Base-by-base conservation (phyloP, 1,140 invertebrate genomes). In the Megalonaias nervosa region DNA sequence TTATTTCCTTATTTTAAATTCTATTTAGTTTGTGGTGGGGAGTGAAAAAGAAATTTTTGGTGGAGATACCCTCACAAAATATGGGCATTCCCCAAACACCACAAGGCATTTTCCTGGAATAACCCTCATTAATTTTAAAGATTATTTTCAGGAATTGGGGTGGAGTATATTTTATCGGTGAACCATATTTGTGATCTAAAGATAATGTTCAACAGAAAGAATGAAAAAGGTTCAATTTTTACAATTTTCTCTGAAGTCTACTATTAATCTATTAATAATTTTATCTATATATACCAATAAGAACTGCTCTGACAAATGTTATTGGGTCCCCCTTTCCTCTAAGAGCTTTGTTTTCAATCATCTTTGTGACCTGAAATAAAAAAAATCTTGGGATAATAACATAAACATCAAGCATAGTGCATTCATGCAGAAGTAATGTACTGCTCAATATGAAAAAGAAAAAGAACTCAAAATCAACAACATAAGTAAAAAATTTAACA, bases 291-390 rank as follows among this genome's bases (percentile, higher is more conserved):
- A 48, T 74, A 82, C 81, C 77, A 31, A 70, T 26, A 15, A 82
- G 65, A 38, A 82, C 60, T 60, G 81, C 74, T 77, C 77, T 61
- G 9, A 82, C 71, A 31, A 80, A 71, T 19, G 76, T 74, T 59
- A 82, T 71, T 12, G 77, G 74, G 64, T 82, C 81, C 74, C 74
- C 71, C 64, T 74, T 75, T 48, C 76, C 81, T 70, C 71, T 72
- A 26, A 80, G 62, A 13, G 77, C 71, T 58, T 77, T 71, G 3
- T 68, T 60, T 67, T 79, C 67, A 16, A 82, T 80, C 81, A 82
- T 74, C n/a, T 69, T 57, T 58, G 65, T 66, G 17, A 81, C n/a
- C 76, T 81, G 69, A 1, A 68, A 81, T n/a, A 69, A 58, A 57
- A 74, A 38, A 70, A 48, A 48, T 48, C 11, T 4, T 48, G 4